Conservation (phyloP, 2,888 invertebrate species). For the Busseola fusca region DNA sequence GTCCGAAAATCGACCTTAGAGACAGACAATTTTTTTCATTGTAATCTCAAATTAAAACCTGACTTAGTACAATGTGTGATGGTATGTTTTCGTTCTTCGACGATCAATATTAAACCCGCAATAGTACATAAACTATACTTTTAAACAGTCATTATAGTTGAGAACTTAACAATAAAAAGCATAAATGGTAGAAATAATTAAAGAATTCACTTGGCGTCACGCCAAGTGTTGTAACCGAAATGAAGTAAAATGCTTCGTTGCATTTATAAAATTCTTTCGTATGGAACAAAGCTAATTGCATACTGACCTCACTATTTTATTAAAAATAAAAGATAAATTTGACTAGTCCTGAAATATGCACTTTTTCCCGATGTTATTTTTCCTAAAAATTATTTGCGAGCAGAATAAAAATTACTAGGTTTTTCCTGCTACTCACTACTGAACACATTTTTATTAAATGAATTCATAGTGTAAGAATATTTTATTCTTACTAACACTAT, state of each 20-base stretch:
- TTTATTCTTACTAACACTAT: no score
- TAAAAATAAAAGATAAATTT: not conserved
- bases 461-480: not conserved
- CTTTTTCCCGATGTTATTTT: not conserved
- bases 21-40: no score
- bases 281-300: constrained; percentile 39
- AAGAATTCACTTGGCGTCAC: constrained; percentile 37
- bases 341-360: not conserved
- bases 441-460: not conserved
- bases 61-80: not conserved
- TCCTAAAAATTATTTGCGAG: not conserved
- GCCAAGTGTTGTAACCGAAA: constrained; percentile 42
- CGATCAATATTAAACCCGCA: constrained; percentile 11
- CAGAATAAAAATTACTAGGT: not conserved
- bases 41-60: no score
- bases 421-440: not conserved
- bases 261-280: constrained; percentile 40
- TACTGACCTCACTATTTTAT: not conserved
- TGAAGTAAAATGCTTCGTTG: constrained; percentile 43
- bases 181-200: constrained; percentile 47
- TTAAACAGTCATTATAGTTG: constrained; percentile 12
- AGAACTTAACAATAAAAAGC: constrained; percentile 29
- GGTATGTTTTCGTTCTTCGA: not conserved
- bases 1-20: no score
- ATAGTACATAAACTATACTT: constrained; percentile 10